Base-by-base conservation (phyloP, 2,113 vertebrate species). In the Campylorhamphus procurvoides region DNA sequence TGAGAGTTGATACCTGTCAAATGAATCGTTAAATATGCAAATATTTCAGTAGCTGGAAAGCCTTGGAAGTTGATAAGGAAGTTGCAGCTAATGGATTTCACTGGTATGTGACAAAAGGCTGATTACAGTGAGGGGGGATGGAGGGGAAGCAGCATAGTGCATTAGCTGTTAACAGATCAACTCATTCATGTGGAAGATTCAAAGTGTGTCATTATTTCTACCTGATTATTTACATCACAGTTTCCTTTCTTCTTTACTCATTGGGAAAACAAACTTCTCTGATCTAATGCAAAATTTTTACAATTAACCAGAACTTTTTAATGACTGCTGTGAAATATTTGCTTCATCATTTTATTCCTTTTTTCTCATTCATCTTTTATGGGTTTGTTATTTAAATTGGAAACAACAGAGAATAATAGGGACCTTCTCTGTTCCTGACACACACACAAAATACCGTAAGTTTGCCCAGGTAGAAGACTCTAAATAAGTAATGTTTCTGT, bases 21-120 rank as follows among this genome's bases (percentile, higher is more conserved):
- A 91, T 94, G 89, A 97, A 89, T 97, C 42, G 52, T 97, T 98
- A 97, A 97, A 96, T 97, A 96, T 95, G 97, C 95, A 97, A 97
- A 97, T 95, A 95, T 93, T 96, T 95, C 90, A 96, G 95, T 95
- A 97, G 95, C 93, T 93, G 89, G 63, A 84, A 96, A 89, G 91
- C 90, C 77, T 81, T 93, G 74, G 81, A 96, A 96, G 92, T 91
- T 97, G 79, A 75, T 85, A 44, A 66, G 58, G 81, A 27, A 93
- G 95, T 95, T 90, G 91, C 77, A 88, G 97, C 95, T 98, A 97
- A 97, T 98, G 97, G 96, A 97, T 97, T 96, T 97, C 96, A 94
- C 89, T 97, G 50, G 94, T 97, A 96, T 96, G 95, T 98, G 97
- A 96, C 96, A 97, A 97, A 97, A 97, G 95, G 83, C 95, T 94